These are phyloP conservation scores for Xylophagus ater DNA, from an alignment of 2,888 invertebrate species.

Conservation along the genomic window DNA sequence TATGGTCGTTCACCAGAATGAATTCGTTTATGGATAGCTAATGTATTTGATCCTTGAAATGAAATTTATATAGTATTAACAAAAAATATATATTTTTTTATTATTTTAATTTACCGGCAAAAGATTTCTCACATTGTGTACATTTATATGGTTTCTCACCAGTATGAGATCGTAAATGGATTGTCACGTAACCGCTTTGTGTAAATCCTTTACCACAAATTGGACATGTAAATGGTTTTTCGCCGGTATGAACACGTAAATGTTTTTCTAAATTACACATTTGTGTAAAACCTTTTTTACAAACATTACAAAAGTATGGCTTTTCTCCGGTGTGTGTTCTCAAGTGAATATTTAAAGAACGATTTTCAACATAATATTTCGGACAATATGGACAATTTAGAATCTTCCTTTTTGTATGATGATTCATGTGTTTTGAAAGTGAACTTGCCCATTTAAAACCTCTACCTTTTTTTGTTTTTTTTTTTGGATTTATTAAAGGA, in stretches of 20 bases:
- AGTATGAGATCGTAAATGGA: slow-evolving; percentile 17
- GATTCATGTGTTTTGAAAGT: slow-evolving; percentile 43
- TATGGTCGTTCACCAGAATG: slow-evolving; percentile 21
- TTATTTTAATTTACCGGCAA: slow-evolving; percentile 20
- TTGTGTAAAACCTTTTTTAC: slow-evolving; percentile 18
- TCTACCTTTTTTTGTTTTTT: slow-evolving; percentile 30
- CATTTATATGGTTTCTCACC: slow-evolving; percentile 15
- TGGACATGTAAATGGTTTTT: slow-evolving; percentile 17
- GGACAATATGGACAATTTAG: slow-evolving; percentile 40
- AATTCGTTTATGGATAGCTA: slow-evolving; percentile 21
- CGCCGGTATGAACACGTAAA: slow-evolving; percentile 16
- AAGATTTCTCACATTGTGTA: slow-evolving; percentile 19
- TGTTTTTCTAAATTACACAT: slow-evolving; percentile 19
- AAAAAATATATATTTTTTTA: not conserved
- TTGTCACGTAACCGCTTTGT: slow-evolving; percentile 16
- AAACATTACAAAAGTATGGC: slow-evolving; percentile 16
- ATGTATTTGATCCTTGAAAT: slow-evolving; percentile 19
- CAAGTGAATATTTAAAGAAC: slow-evolving; percentile 21
- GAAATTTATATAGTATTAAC: not conserved
- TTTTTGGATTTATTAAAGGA: no score
- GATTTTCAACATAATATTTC: slow-evolving; percentile 41
- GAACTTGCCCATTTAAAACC: slow-evolving; percentile 43
- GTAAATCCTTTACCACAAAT: slow-evolving; percentile 16
- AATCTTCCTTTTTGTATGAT: slow-evolving; percentile 42
- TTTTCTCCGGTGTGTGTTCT: slow-evolving; percentile 19